Evolutionary conservation across 92 coral and sea anemone species (phyloP).

Genomic region (Palythoa caribaeorum): DNA sequence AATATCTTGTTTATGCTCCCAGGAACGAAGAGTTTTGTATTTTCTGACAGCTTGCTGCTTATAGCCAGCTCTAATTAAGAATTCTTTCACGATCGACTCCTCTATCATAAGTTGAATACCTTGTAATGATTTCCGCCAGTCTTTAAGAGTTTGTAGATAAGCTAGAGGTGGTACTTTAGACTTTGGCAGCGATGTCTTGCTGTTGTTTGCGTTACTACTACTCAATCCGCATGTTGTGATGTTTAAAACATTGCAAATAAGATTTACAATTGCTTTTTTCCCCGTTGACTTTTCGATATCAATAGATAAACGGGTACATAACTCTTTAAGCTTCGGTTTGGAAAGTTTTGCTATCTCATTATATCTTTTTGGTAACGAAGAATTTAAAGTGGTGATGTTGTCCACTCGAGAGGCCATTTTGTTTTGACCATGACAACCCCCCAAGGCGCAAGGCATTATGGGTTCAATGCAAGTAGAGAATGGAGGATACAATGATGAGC

Average conservation of each 20-base stretch:
- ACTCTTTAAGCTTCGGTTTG: background rate
- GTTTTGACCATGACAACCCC: no score
- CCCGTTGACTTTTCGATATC: background rate
- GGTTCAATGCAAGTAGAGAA: no score
- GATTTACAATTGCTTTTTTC: background rate
- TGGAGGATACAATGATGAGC: no score
- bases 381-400: background rate
- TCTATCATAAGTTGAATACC: conserved; percentile 52
- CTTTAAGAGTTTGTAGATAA: conserved; percentile 49
- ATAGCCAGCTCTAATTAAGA: conserved; percentile 60
- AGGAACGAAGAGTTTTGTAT: conserved; percentile 64
- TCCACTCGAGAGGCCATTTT: background rate
- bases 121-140: conserved; percentile 54
- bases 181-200: no score
- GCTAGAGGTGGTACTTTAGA: background rate
- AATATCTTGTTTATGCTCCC: conserved; percentile 65
- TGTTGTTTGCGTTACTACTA: background rate
- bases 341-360: background rate
- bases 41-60: conserved; percentile 51
- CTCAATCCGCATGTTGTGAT: background rate
- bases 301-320: background rate
- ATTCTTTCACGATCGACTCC: conserved; percentile 55
- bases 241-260: background rate
- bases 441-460: no score
- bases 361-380: background rate